A percentile compares a stretch with the other conserved stretches of the same genome.
phyloP scores from a whole-genome alignment of 2,797 vertebrate genomes.

The Crax fasciolata region DNA sequence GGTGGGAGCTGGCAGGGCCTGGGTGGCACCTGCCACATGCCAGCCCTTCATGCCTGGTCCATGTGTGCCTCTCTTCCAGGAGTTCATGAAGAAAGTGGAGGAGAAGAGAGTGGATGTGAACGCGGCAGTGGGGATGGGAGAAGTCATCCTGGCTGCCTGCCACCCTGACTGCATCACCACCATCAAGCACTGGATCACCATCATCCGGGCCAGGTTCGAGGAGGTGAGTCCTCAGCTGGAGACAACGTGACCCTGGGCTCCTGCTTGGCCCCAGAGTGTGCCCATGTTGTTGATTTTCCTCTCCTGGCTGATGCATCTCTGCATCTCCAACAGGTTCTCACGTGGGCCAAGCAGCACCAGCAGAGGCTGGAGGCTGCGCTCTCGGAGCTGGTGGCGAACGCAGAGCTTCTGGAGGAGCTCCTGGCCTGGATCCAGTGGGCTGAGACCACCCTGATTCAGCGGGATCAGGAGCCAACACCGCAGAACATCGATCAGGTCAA shows the following conservation, averaged over 20 bases:
- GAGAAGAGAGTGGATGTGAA: conserved; percentile 93
- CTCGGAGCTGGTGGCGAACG: conserved; percentile 92
- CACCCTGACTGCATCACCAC: conserved; percentile 98
- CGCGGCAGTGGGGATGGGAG: conserved; percentile 92
- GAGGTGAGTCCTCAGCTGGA: conserved; percentile 85
- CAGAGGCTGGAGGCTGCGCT: conserved; percentile 93
- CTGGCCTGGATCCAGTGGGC: conserved; percentile 97
- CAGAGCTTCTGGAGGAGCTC: conserved; percentile 95
- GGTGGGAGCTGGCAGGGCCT: too few relatives aligned
- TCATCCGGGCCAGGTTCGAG: conserved; percentile 96
- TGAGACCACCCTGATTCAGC: conserved; percentile 93
- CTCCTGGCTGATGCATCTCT: background rate
- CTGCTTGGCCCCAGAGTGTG: background rate
- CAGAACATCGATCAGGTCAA: conserved; percentile 95
- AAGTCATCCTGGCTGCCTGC: conserved; percentile 92
- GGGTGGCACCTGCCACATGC: background rate
- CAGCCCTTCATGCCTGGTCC: background rate
- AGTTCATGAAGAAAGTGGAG: conserved; percentile 98
- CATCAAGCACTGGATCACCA: conserved; percentile 99
- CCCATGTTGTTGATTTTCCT: background rate
- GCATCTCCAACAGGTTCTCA: conserved; percentile 85
- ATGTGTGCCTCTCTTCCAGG: conserved; percentile 66
- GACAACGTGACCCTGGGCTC: background rate
- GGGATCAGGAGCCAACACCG: conserved; percentile 92
- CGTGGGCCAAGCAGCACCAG: conserved; percentile 98